Base-by-base conservation (phyloP, 2,888 invertebrate species). In the Erebia epiphron region DNA sequence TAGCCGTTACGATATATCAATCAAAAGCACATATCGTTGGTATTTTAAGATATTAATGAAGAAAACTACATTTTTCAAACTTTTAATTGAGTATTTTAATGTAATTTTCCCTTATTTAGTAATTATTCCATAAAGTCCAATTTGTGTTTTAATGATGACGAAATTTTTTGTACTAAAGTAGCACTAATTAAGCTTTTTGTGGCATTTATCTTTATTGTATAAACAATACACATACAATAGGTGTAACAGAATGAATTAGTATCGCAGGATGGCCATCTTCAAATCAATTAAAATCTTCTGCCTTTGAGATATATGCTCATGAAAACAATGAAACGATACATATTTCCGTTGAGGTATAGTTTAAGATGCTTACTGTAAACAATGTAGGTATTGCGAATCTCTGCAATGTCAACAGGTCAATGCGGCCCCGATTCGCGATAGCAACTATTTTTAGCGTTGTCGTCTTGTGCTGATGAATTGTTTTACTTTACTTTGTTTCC, bases 1-100 rank as follows among this genome's bases (percentile, higher is more conserved):
- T 62, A 43, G 69, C 62, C 65, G 46, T 71, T n/a, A 0, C 35
- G 0, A 35, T 41, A 21, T 49, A 49, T 50, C n/a, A 57, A 57
- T 67, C 35, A 35, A 43, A 67, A 73, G 72, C 71, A 68, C 69
- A 72, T 70, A 65, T 70, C 67, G 64, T 70, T 70, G 66, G 54
- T 50, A 57, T 50, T 46, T 46, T 13, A 5, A n/a, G 13, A n/a
- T n/a, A n/a, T n/a, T n/a, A n/a, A n/a, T n/a, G n/a, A n/a, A n/a
- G n/a, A n/a, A n/a, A n/a, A n/a, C n/a, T n/a, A n/a, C n/a, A n/a
- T n/a, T n/a, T n/a, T n/a, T n/a, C n/a, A 14, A 16, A 9, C n/a
- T 16, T 52, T 52, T 9, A 16, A 54, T 54, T 18, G 10, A 18
- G 18, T 54, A 11, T 16, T 16, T 54, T 54, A 52, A 1, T 52